Conservation (phyloP, 2,888 invertebrate species). For the Polymixis lichenea region DNA sequence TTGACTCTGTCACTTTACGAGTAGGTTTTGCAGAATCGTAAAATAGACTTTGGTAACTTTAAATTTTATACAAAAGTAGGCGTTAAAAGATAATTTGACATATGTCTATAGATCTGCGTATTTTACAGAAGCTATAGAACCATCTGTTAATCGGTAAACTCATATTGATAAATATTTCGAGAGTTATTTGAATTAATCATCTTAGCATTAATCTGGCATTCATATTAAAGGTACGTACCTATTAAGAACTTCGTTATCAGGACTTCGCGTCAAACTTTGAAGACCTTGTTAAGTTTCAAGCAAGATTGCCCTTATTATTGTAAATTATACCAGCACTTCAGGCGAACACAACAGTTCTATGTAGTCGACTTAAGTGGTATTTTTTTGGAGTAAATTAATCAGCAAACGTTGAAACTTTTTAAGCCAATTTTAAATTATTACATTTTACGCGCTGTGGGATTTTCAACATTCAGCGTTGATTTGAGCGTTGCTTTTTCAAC, state of each 20-base stretch:
- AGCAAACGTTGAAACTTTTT: background rate
- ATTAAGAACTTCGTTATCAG: slow-evolving; percentile 7
- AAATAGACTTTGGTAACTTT: background rate
- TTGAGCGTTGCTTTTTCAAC: too few relatives aligned
- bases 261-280: slow-evolving; percentile 26
- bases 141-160: background rate
- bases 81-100: background rate
- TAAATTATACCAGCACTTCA: background rate
- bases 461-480: background rate
- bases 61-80: background rate
- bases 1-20: slow-evolving; percentile 12
- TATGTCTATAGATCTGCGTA: background rate
- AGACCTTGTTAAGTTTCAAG: slow-evolving; percentile 24
- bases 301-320: slow-evolving; percentile 2
- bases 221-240: background rate
- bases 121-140: background rate
- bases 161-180: background rate
- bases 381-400: slow-evolving; percentile 1
- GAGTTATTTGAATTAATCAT: background rate
- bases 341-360: background rate
- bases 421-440: too few relatives aligned
- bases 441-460: background rate
- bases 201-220: slow-evolving; percentile 12
- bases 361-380: background rate
- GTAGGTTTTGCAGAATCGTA: slow-evolving; percentile 5